Evolutionary conservation across 1,140 invertebrate genomes (phyloP), one percentile per base, ranked within the genome.

Genomic region (Reticulitermes speratus): DNA sequence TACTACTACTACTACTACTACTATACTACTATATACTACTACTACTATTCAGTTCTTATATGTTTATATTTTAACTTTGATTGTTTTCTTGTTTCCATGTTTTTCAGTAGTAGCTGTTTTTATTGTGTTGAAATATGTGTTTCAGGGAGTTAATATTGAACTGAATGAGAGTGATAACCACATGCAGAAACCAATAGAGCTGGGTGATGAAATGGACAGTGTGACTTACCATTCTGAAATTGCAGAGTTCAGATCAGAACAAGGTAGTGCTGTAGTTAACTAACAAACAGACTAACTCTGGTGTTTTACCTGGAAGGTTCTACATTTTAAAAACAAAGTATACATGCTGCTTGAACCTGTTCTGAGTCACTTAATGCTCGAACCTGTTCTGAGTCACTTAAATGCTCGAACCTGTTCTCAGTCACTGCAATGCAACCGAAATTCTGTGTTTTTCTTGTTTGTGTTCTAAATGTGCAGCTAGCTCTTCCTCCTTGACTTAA

Each of bases 121-220:
- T 55, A 55, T 55, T 55, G 52, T 55, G 19, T 55, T 12, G 19
- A 55, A 55, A 55, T 19, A 21, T 55, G 14, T 21, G 19, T 75
- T 75, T 6, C 65, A 75, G 65, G 65, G 25, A 75, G 25, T 30
- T 8, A 25, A 75, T 30, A 9, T 30, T 75, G 25, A 75, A 30
- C 25, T 30, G 65, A 75, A 75, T 30, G 65, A 75, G 14, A 6
- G 14, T 75, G 65, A 75, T n/a, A 14, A 2, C 7, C 65, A 75
- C 9, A 14, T 2, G 11, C 65, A 75, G n/a, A 75, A 84, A 84
- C 44, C 52, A 32, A 90, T 90, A 23, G 91, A 92, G 23, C 91
- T 91, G n/a, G 91, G 92, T 82, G 90, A 92, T 23, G 92, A 92
- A 83, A 85, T 89, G n/a, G 90, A 91, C 55, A 89, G 89, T 38